A percentile compares a stretch with the other conserved stretches of the same genome.
Evolutionary conservation across 92 coral and sea anemone species (phyloP).

Genomic region (Zoanthus sansibaricus): DNA sequence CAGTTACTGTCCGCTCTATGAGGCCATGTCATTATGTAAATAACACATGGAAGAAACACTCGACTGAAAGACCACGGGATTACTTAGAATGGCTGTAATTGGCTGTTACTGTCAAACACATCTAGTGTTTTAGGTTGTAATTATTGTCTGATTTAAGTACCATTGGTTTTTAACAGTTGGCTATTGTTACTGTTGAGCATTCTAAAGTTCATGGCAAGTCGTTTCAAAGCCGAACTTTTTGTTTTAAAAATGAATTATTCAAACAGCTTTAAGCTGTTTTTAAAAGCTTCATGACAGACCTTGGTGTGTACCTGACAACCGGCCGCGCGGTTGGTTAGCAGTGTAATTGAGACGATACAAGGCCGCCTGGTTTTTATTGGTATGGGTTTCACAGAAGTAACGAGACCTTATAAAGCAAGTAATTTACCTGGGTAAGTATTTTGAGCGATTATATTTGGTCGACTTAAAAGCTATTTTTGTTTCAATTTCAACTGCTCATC

Average conservation of each 20-base stretch:
- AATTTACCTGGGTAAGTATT: constrained; percentile 93
- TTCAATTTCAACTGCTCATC: background rate
- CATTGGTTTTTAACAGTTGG: constrained; percentile 40
- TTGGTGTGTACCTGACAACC: constrained; percentile 88
- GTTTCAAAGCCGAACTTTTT: constrained; percentile 49
- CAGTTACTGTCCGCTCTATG: background rate
- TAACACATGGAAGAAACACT: constrained; percentile 4
- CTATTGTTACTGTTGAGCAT: constrained; percentile 27
- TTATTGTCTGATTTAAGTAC: background rate
- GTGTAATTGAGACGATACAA: constrained; percentile 52
- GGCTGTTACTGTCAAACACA: background rate
- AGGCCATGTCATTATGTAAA: constrained; percentile 21
- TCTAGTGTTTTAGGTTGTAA: constrained; percentile 3
- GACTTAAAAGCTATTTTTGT: background rate
- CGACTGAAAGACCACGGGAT: constrained; percentile 24
- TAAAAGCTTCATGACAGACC: constrained; percentile 67
- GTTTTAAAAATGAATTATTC: constrained; percentile 55
- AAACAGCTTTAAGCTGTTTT: constrained; percentile 44
- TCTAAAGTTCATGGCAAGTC: constrained; percentile 60
- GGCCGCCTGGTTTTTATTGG: constrained; percentile 4
- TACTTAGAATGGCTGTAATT: constrained; percentile 21
- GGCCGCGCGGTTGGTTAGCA: constrained; percentile 35
- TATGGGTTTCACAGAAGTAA: constrained; percentile 95
- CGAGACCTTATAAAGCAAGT: constrained; percentile 91
- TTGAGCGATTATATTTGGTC: constrained; percentile 6